Evolutionary conservation across 2,797 vertebrate genomes (phyloP), one percentile per base, ranked within the genome.

Genomic region (Bovichtus variegatus): DNA sequence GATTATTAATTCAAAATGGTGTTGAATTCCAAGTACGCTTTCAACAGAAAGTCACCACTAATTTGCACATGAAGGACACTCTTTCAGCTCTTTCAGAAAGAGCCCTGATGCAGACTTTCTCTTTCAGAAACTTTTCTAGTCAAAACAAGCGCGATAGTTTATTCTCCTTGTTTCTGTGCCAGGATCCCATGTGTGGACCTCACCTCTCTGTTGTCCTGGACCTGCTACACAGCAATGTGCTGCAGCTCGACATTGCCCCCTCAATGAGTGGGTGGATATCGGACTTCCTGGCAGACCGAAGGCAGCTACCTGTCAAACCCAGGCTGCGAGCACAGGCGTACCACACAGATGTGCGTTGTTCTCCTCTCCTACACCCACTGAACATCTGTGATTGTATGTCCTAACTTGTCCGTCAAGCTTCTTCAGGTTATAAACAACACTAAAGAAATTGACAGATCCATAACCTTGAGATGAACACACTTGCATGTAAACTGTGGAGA

Each of bases 231-330:
- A 59, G 64, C 59, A 15, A 53, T 71, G 44, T 66, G 54, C 36
- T 38, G 50, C 81, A 36, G 40, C 44, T 68, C 25, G 60, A 77
- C 51, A 74, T 62, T 78, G 74, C 69, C 84, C 44, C 51, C 40
- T 51, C 43, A 21, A 16, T 76, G 71, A 83, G 81, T 76, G 36
- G 76, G 74, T 21, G 64, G 74, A 82, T 76, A 71, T 76, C 36
- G 19, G 78, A 83, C 60, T 78, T 59, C 27, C 67, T 80, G 86
- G 76, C 83, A 87, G 78, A 66, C 23, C 6, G 59, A 79, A 71
- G 50, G 65, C 72, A 85, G 64, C 72, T 61, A 59, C 76, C 74
- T 83, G 78, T 86, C 89, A 86, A 82, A 79, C 46, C 9, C 40
- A 40, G 78, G 43, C 63, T 77, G 62, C 47, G 67, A 49, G 59